Conservation (phyloP, 2,797 vertebrate genomes). For the Epinephelus awoara region DNA sequence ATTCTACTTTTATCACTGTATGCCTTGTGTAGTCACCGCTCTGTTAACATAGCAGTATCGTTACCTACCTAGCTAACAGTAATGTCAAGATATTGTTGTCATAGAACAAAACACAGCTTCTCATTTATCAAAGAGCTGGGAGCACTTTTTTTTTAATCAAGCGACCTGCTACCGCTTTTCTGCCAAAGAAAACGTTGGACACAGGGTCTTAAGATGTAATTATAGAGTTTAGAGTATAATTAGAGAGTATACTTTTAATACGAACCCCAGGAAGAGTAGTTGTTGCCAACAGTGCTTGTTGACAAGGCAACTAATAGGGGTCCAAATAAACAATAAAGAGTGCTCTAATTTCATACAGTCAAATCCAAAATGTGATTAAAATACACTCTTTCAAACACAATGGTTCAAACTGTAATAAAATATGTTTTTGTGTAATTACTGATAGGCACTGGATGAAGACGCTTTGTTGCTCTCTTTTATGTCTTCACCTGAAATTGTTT, state of each 20-base stretch:
- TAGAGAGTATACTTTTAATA: conserved; percentile 1
- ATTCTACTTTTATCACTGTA: too few relatives aligned
- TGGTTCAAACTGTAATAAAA: neutral
- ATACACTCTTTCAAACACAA: conserved; percentile 6
- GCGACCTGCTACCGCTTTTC: too few relatives aligned
- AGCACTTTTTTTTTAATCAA: too few relatives aligned
- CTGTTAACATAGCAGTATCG: too few relatives aligned
- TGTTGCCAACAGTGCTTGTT: neutral
- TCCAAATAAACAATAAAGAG: conserved; percentile 17
- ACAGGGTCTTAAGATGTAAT: too few relatives aligned
- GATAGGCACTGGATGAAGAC: neutral
- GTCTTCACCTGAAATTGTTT: neutral
- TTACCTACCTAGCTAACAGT: too few relatives aligned
- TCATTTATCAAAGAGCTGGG: too few relatives aligned
- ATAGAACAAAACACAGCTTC: too few relatives aligned
- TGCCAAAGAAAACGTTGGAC: too few relatives aligned
- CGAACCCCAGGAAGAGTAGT: neutral
- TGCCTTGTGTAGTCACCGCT: too few relatives aligned
- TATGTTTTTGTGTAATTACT: neutral
- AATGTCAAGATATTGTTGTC: too few relatives aligned
- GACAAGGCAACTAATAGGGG: neutral
- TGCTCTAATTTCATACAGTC: neutral
- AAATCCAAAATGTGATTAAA: neutral
- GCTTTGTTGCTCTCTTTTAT: neutral
- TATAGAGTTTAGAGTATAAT: neutral